Evolutionary conservation across 2,797 vertebrate species (phyloP).

Genomic region (Microtus obscurus): DNA sequence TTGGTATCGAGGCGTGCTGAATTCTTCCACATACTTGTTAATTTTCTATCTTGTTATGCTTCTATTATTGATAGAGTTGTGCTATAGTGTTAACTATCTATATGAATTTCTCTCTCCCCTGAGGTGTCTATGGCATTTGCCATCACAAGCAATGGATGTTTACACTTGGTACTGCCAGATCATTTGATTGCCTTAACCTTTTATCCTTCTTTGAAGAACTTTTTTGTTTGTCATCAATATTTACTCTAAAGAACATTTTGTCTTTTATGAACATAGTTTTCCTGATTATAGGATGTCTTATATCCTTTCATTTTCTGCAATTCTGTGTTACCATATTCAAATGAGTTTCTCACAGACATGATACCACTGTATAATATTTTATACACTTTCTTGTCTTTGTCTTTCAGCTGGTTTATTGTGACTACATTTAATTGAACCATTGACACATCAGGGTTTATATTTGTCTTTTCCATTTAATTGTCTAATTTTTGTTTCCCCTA

Average conservation of each 20-base stretch:
- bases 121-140: not conserved
- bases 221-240: not conserved
- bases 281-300: not conserved
- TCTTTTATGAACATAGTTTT: not conserved
- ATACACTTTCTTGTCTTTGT: not conserved
- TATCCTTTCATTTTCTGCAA: not conserved
- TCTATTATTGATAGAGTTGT: not conserved
- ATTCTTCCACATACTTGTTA: not conserved
- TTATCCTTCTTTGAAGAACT: not conserved
- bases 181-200: not conserved
- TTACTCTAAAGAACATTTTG: not conserved
- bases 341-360: not conserved
- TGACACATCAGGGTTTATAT: not conserved
- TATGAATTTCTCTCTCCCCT: not conserved
- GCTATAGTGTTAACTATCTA: not conserved
- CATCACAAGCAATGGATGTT: not conserved
- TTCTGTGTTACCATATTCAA: not conserved
- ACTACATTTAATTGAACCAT: not conserved
- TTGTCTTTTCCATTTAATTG: not conserved
- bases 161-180: not conserved
- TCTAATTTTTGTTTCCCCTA: not conserved
- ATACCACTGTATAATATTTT: not conserved
- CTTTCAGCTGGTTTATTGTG: not conserved
- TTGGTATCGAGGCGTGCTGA: not conserved
- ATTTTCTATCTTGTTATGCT: not conserved